Percentiles rank a stretch among this genome's conserved stretches.
phyloP scores from a whole-genome alignment of 1,140 invertebrate genomes.

The Fopius arisanus region DNA sequence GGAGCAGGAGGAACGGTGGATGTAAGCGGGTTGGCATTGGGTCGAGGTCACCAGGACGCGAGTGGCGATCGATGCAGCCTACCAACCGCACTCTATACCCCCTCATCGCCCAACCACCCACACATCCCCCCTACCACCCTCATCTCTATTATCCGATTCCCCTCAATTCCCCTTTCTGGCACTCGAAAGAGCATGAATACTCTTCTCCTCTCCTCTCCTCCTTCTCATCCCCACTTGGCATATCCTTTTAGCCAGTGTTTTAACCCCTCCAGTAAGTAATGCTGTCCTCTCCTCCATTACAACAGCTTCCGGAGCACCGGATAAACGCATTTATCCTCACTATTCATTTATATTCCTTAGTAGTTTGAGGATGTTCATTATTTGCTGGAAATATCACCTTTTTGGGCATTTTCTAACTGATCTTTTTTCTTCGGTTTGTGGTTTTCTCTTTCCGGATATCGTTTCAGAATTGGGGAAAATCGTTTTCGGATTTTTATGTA shows the following conservation, averaged over 20 bases:
- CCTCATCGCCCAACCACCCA: background rate
- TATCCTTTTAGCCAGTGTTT: conserved; percentile 7
- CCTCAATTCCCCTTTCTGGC: background rate
- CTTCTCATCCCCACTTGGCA: background rate
- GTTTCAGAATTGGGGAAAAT: too few species aligned
- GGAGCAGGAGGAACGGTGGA: background rate
- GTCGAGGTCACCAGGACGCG: conserved; percentile 63
- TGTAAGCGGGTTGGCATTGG: conserved; percentile 55
- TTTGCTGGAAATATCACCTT: too few species aligned
- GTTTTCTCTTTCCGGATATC: too few species aligned
- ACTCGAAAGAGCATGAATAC: background rate
- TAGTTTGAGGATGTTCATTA: too few species aligned
- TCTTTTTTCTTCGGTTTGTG: too few species aligned
- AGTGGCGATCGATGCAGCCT: conserved; percentile 58
- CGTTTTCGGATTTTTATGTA: too few species aligned
- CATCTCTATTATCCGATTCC: background rate
- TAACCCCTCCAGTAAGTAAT: conserved; percentile 9
- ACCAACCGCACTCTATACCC: conserved; percentile 17
- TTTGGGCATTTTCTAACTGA: too few species aligned
- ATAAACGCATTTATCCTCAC: conserved; percentile 13
- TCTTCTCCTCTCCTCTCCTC: background rate
- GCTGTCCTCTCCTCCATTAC: conserved; percentile 30
- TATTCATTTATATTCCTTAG: background rate
- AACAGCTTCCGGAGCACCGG: conserved; percentile 18
- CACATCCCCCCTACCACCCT: background rate